Evolutionary conservation across 2,888 invertebrate species (phyloP).

Genomic region (Parthenolecanium corni): DNA sequence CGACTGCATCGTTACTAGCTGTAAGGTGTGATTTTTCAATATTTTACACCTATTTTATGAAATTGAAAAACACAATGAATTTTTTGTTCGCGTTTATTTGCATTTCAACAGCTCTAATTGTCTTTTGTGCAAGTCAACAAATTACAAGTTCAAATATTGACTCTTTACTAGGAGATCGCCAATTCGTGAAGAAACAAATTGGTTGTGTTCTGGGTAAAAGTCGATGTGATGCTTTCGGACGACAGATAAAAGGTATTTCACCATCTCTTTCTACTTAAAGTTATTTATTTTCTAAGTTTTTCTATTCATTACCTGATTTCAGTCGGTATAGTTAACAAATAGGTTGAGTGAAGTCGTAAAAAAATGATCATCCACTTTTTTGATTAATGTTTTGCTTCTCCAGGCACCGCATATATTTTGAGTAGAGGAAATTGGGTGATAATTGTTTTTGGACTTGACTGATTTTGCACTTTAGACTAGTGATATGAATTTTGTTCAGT

Average conservation of each 20-base stretch:
- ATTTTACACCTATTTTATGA: neutral
- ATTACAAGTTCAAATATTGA: neutral
- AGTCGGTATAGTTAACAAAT: too few species aligned
- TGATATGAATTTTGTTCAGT: too few species aligned
- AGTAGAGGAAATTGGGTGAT: too few species aligned
- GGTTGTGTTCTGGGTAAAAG: slow-evolving; percentile 12
- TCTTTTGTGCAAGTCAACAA: neutral
- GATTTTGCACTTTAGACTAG: too few species aligned
- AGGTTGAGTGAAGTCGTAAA: too few species aligned
- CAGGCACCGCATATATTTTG: too few species aligned
- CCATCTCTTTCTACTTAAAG: too few species aligned
- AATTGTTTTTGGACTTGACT: too few species aligned
- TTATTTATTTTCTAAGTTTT: too few species aligned
- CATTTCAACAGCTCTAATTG: neutral
- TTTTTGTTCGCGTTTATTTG: neutral
- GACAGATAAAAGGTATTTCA: slow-evolving; percentile 8
- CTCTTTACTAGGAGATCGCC: slow-evolving; percentile 6
- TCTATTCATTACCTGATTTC: too few species aligned
- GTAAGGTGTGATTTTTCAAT: neutral
- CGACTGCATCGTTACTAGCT: neutral
- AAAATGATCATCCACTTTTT: too few species aligned
- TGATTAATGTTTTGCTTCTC: too few species aligned
- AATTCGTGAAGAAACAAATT: slow-evolving; percentile 14
- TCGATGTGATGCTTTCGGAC: slow-evolving; percentile 17
- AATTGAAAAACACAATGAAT: neutral